Percentiles rank a stretch among this genome's conserved stretches.
phyloP scores from a whole-genome alignment of 2,888 invertebrate species.

The Tridacna crocea region DNA sequence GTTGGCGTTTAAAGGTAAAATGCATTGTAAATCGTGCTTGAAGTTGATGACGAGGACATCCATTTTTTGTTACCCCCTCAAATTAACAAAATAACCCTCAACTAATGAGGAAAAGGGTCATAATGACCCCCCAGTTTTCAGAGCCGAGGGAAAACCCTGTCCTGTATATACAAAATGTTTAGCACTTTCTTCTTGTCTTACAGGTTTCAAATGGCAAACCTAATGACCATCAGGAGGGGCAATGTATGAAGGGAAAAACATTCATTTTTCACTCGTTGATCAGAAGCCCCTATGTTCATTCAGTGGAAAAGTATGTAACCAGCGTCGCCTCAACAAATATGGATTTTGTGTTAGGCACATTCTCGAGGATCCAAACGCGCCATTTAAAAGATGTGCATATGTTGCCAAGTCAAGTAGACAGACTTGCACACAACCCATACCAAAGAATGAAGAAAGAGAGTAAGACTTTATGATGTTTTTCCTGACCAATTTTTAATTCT shows the following conservation, averaged over 20 bases:
- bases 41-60: too few relatives aligned
- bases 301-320: conserved; percentile 85
- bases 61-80: too few relatives aligned
- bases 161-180: too few relatives aligned
- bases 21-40: too few relatives aligned
- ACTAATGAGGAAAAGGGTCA: too few relatives aligned
- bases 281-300: conserved; percentile 85
- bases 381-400: conserved; percentile 92
- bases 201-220: conserved; percentile 60
- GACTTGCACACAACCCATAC: conserved; percentile 85
- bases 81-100: too few relatives aligned
- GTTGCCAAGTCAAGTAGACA: conserved; percentile 85
- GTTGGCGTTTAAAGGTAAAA: too few relatives aligned
- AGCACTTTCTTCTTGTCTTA: background rate
- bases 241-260: conserved; percentile 86
- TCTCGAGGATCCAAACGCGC: conserved; percentile 92
- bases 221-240: conserved; percentile 41
- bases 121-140: too few relatives aligned
- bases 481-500: background rate
- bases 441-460: conserved; percentile 84
- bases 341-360: conserved; percentile 93
- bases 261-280: conserved; percentile 85
- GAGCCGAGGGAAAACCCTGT: too few relatives aligned
- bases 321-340: conserved; percentile 88
- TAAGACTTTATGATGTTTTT: conserved; percentile 64